These are phyloP conservation scores for Mizuhopecten yessoensis DNA, from an alignment of 1,140 invertebrate species.

Conservation along the genomic window DNA sequence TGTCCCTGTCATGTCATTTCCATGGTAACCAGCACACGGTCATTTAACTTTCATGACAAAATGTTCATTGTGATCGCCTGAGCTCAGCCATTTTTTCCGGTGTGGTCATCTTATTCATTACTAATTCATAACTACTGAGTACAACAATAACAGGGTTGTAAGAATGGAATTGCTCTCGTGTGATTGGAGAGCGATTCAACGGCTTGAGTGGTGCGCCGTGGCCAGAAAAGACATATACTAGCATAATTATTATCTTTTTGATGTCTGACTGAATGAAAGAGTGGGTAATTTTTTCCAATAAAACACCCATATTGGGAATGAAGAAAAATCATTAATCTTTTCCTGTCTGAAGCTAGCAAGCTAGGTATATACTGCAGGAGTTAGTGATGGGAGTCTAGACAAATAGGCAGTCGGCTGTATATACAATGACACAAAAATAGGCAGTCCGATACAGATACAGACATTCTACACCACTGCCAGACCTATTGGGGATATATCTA, in stretches of 20 bases:
- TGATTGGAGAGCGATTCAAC: not conserved
- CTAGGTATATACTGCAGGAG: not conserved
- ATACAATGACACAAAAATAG: not conserved
- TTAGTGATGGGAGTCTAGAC: slow-evolving; percentile 14
- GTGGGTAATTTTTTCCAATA: slow-evolving; percentile 10
- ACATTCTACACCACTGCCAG: not conserved
- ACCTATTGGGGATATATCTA: not conserved
- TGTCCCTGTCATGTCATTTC: not conserved
- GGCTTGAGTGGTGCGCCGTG: not conserved
- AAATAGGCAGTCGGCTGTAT: not conserved
- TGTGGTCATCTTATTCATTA: not conserved
- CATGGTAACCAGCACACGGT: not conserved
- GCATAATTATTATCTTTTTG: slow-evolving; percentile 18
- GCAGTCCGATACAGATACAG: not conserved
- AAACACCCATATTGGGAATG: slow-evolving; percentile 38
- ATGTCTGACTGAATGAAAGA: slow-evolving; percentile 16
- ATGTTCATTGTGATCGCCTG: not conserved
- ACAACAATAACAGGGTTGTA: not conserved
- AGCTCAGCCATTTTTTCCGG: too few species aligned
- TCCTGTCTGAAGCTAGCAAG: not conserved
- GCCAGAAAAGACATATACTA: slow-evolving; percentile 19
- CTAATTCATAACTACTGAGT: not conserved
- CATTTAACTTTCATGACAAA: slow-evolving; percentile 35
- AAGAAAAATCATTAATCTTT: slow-evolving; percentile 40
- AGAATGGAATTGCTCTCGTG: not conserved